Conservation (phyloP, 2,888 invertebrate species). For the Byasa hedistus region DNA sequence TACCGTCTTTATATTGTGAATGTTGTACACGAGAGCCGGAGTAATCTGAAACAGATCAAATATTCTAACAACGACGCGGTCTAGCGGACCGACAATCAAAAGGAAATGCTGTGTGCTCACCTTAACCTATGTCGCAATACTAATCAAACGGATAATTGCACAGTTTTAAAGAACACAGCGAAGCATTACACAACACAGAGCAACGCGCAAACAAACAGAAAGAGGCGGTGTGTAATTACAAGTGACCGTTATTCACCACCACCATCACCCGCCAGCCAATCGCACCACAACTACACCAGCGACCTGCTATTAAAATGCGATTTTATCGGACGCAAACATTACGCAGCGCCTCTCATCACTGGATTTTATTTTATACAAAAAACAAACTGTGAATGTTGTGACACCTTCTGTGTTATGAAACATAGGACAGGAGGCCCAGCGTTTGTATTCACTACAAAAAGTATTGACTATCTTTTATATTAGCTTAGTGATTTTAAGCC, state of each 20-base stretch:
- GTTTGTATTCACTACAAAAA: no score
- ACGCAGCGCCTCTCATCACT: background rate
- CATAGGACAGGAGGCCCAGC: no score
- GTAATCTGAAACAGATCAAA: no score
- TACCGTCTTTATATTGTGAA: no score
- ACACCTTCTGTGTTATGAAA: no score
- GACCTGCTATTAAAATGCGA: constrained; percentile 15
- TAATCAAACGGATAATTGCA: constrained; percentile 11
- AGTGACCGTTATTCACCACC: background rate
- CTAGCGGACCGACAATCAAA: no score
- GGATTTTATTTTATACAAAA: background rate
- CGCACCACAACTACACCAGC: background rate
- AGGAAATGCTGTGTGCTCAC: no score
- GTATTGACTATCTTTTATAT: no score
- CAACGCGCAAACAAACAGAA: constrained; percentile 13
- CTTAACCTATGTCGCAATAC: background rate
- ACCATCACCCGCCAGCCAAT: background rate
- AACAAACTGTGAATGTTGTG: background rate
- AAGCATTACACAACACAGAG: constrained; percentile 14
- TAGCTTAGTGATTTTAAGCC: no score
- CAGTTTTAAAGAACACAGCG: background rate
- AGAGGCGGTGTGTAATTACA: constrained; percentile 4
- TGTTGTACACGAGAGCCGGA: no score
- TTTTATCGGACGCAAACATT: constrained; percentile 17
- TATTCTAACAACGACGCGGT: no score